phyloP scores from a whole-genome alignment of 2,797 vertebrate genomes.

The Anguilla anguilla region DNA sequence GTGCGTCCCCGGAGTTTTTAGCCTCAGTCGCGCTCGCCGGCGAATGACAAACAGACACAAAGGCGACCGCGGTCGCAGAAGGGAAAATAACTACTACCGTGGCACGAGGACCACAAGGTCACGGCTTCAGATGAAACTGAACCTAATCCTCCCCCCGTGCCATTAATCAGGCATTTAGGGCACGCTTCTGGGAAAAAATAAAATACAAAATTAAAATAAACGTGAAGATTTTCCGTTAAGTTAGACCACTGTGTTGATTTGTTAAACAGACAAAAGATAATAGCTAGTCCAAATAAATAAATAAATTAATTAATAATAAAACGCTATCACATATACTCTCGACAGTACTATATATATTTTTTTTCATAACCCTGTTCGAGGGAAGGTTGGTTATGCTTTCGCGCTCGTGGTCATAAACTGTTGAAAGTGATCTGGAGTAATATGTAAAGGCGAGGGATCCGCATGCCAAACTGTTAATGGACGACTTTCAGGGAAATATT shows the following conservation, averaged over 20 bases:
- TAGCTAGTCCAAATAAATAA: too few species aligned
- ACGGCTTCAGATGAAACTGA: conserved; percentile 74
- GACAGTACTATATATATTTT: not conserved
- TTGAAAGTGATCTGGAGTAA: not conserved
- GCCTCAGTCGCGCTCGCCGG: conserved; percentile 71
- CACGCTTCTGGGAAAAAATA: conserved; percentile 36
- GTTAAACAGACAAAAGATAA: conserved; percentile 2
- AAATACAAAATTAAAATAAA: not conserved
- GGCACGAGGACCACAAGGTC: conserved; percentile 72
- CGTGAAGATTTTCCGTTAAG: not conserved
- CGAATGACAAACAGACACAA: conserved; percentile 88
- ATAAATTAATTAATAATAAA: too few species aligned
- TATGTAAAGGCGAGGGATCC: not conserved
- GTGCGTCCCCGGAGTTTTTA: conserved; percentile 71
- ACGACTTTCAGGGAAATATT: not conserved
- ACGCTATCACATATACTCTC: not conserved
- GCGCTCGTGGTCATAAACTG: not conserved
- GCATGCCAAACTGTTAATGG: not conserved
- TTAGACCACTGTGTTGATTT: not conserved
- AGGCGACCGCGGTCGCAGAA: conserved; percentile 70
- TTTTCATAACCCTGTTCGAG: not conserved
- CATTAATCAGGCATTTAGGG: conserved; percentile 61
- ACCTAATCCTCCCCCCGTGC: conserved; percentile 66
- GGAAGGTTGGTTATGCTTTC: not conserved
- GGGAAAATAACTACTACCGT: conserved; percentile 51